A percentile compares a stretch with the other conserved stretches of the same genome.
Evolutionary conservation across 2,113 vertebrate species (phyloP).

Genomic region (Pimephales promelas): DNA sequence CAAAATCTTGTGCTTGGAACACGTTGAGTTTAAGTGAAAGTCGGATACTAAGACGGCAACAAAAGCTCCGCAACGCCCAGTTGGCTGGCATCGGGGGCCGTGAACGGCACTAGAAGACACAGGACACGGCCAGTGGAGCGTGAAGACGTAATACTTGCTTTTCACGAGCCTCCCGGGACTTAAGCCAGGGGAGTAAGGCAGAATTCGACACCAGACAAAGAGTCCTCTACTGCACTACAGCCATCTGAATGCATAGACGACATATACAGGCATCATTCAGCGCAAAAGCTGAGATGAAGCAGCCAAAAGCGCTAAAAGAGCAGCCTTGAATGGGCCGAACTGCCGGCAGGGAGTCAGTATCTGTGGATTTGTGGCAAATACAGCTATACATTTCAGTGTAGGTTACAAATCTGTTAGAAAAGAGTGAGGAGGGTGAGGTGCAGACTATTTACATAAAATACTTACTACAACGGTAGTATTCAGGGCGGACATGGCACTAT

Average conservation of each 20-base stretch:
- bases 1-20: slow-evolving; percentile 11
- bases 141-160: slow-evolving; percentile 19
- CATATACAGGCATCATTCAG: slow-evolving; percentile 31
- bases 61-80: neutral
- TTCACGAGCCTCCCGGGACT: slow-evolving; percentile 30
- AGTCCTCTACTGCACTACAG: neutral
- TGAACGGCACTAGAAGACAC: slow-evolving; percentile 38
- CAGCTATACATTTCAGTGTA: slow-evolving; percentile 39
- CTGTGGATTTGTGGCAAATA: neutral
- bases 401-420: slow-evolving; percentile 33
- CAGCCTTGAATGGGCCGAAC: neutral
- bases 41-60: neutral
- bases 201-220: slow-evolving; percentile 33
- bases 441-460: slow-evolving; percentile 39
- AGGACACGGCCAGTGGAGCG: slow-evolving; percentile 11
- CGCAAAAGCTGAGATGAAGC: neutral
- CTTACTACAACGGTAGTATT: slow-evolving; percentile 25
- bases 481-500: slow-evolving; percentile 33
- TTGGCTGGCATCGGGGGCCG: neutral
- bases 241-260: slow-evolving; percentile 32
- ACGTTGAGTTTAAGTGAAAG: no score
- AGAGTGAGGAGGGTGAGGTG: slow-evolving; percentile 29
- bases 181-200: slow-evolving; percentile 9
- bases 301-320: slow-evolving; percentile 7
- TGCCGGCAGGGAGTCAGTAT: slow-evolving; percentile 5